These are phyloP conservation scores for Achroia grisella DNA, from an alignment of 1,140 invertebrate genomes.

Conservation along the genomic window DNA sequence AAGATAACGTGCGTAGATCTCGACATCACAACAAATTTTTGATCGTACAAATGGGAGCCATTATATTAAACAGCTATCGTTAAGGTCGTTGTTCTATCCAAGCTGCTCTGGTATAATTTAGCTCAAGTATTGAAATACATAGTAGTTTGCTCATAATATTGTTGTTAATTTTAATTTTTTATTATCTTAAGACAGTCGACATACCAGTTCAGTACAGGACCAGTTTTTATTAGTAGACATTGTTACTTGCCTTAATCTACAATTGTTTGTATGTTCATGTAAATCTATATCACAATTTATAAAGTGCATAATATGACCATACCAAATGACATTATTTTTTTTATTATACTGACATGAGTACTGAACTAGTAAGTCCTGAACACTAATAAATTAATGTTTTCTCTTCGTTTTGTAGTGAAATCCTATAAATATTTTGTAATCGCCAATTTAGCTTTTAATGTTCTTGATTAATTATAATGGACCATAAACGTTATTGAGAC, in stretches of 20 bases:
- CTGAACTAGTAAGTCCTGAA: slow-evolving; percentile 1
- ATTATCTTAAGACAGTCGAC: slow-evolving; percentile 24
- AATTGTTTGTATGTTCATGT: slow-evolving; percentile 4
- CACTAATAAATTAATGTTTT: slow-evolving; percentile 14
- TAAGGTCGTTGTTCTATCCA: slow-evolving; percentile 43
- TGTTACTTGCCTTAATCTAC: slow-evolving; percentile 1
- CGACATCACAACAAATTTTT: slow-evolving; percentile 64
- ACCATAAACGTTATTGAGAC: too few relatives aligned
- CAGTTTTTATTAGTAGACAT: not conserved
- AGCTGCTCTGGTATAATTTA: slow-evolving; percentile 68
- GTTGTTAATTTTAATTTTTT: slow-evolving; percentile 61
- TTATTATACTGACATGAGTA: not conserved
- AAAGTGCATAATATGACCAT: not conserved
- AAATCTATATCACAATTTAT: slow-evolving; percentile 2
- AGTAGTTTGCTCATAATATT: slow-evolving; percentile 64
- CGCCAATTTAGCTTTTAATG: slow-evolving; percentile 50
- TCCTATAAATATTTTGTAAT: slow-evolving; percentile 46
- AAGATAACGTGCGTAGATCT: slow-evolving; percentile 48
- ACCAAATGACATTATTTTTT: not conserved
- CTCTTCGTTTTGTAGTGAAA: slow-evolving; percentile 37
- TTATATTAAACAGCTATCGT: slow-evolving; percentile 38
- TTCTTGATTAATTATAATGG: slow-evolving; percentile 11
- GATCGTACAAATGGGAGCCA: slow-evolving; percentile 65
- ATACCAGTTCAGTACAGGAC: slow-evolving; percentile 1
- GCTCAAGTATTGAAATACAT: slow-evolving; percentile 61